Evolutionary conservation across 2,797 vertebrate species (phyloP), one percentile per base, ranked within the genome.

Genomic region (Arrhamphus sclerolepis): DNA sequence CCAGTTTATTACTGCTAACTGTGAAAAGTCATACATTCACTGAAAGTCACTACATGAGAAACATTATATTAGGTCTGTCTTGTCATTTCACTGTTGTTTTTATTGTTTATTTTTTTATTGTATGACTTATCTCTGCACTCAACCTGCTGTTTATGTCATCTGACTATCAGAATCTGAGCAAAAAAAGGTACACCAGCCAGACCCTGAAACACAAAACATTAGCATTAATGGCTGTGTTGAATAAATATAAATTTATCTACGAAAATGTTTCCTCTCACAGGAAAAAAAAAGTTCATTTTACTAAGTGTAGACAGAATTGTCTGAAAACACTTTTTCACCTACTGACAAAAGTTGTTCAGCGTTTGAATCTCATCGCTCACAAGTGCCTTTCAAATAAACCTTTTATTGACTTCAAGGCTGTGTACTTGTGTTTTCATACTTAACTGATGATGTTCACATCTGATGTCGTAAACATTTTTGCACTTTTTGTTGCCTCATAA

Each of bases 351-450:
- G n/a, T 6, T 55, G 16, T 74, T 17, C 14, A 47, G 51, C 1
- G 42, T 56, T 26, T 48, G 7, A 7, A 28, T 53, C n/a, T 47
- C 44, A 20, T 1, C 44, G 7, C 39, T 46, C 1, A 41, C 46
- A 61, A 22, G 41, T 74, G 60, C 64, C 65, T 70, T 77, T 22
- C 1, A 71, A 88, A 76, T 77, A 87, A 87, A 81, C 34, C 1
- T 48, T 67, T 72, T 51, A 58, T 66, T 77, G 49, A 44, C 58
- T 80, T 65, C 21, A 42, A 46, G 51, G 44, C 9, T 19, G 22
- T 69, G 39, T 68, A 14, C 72, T 63, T 71, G 43, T 70, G 48
- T 71, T 76, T 75, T 66, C 19, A 52, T 34, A 56, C 3, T 43
- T 16, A 20, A 3, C 18, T 8, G 17, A 11, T n/a, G 1, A 7